Conservation (phyloP, 1,140 invertebrate genomes). For the Pararge aegeria region DNA sequence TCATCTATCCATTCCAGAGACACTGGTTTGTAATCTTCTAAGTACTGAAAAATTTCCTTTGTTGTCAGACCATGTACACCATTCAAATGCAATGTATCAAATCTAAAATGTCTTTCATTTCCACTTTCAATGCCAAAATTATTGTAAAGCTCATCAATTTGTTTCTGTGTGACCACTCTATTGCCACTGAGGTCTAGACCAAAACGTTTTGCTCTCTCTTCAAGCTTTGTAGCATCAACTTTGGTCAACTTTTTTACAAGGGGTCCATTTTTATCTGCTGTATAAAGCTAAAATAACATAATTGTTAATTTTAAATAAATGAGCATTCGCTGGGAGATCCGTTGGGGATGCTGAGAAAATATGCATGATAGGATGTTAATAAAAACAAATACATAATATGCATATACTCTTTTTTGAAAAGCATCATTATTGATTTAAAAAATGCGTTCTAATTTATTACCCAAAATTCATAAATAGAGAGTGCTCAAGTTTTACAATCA, state of each 20-base stretch:
- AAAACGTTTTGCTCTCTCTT: conserved; percentile 86
- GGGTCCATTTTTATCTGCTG: conserved; percentile 74
- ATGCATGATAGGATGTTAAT: too few species aligned
- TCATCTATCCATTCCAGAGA: conserved; percentile 91
- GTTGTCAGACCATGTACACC: conserved; percentile 88
- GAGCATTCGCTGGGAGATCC: too few species aligned
- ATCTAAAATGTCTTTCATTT: conserved; percentile 83
- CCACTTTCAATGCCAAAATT: conserved; percentile 83
- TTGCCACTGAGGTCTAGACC: conserved; percentile 80
- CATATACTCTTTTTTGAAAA: too few species aligned
- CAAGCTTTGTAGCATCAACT: conserved; percentile 82
- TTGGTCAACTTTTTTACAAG: conserved; percentile 83
- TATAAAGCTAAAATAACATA: conserved; percentile 57
- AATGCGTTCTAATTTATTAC: conserved; percentile 1
- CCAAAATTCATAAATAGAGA: too few species aligned
- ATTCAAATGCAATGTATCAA: conserved; percentile 87
- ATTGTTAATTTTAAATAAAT: too few species aligned
- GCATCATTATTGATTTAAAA: too few species aligned
- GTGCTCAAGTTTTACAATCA: too few species aligned
- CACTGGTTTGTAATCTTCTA: conserved; percentile 86
- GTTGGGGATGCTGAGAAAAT: too few species aligned
- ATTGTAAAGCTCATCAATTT: conserved; percentile 83
- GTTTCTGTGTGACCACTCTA: conserved; percentile 76
- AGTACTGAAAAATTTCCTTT: conserved; percentile 89
- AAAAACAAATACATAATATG: too few species aligned